Evolutionary conservation across 1,140 invertebrate species (phyloP), one percentile per base, ranked within the genome.

Genomic region (Tetramorium alpestre): DNA sequence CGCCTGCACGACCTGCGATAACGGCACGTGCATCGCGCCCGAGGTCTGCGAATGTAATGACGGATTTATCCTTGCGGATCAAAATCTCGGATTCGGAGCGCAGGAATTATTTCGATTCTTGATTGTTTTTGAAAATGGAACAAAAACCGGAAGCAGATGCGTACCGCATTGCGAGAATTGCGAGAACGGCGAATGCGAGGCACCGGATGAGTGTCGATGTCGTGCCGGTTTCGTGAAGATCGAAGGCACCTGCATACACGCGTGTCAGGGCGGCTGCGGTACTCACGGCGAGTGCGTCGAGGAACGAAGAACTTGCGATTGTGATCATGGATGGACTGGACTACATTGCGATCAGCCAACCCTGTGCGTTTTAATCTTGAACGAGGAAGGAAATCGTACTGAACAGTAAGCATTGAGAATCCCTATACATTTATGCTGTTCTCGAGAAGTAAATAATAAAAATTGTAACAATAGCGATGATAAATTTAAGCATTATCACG

Each of bases 191-290:
- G 69, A 70, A 3, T 95, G 94, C 65, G 41, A 91, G 0, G 90
- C 89, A 1, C 93, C 94, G 0, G 64, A 90, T 7, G 75, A 85
- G 0, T 95, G 94, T 67, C 62, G 56, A 3, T 95, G 94, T 84
- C 18, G 90, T 49, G 47, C 54, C 0, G 78, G 87, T 22, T 94
- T 89, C 62, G 10, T 89, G 13, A 77, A 62, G 18, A 22, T 82
- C 51, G 4, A 58, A 11, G 69, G 11, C 10, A 89, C 67, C 13
- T 94, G 93, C 54, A 65, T 87, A 10, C 82, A 49, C 51, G 69
- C 65, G 0, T 94, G 93, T 22, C 70, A 58, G 0, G 6, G 25
- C 8, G 58, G 56, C 8, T 91, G 90, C 58, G 77, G 62, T 51
- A 28, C 41, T 0, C 89, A 87, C 0, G 82, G 67, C 0, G 51